phyloP scores from a whole-genome alignment of 2,797 vertebrate genomes.

The Enteromius afrohamiltoni region DNA sequence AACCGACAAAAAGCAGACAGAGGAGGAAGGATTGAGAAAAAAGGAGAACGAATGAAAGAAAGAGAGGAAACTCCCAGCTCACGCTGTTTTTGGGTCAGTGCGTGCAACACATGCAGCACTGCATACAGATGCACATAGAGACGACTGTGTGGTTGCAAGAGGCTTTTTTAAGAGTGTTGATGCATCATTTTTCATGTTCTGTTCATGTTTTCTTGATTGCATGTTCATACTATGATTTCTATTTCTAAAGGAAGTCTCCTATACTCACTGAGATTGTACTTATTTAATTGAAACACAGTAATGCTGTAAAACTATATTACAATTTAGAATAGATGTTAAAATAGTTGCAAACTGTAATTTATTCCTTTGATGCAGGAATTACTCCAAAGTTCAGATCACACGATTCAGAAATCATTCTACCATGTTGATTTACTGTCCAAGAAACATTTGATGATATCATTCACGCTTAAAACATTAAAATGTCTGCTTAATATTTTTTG shows the following conservation, averaged over 20 bases:
- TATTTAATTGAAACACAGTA: background rate
- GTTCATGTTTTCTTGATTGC: too few relatives aligned
- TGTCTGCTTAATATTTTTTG: background rate
- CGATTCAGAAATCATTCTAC: background rate
- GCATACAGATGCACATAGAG: slow-evolving; percentile 1
- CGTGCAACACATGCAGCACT: background rate
- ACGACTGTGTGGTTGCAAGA: background rate
- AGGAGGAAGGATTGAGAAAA: slow-evolving; percentile 9
- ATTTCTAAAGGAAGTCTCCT: background rate
- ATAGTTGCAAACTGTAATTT: background rate
- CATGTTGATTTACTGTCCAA: background rate
- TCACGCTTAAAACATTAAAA: background rate
- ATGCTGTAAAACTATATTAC: background rate
- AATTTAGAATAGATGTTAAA: background rate
- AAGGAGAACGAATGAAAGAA: background rate
- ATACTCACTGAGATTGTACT: background rate
- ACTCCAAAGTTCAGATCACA: background rate
- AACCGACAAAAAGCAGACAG: background rate
- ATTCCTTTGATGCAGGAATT: background rate
- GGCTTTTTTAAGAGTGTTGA: background rate
- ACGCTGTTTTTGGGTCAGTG: slow-evolving; percentile 41
- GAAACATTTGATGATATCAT: background rate
- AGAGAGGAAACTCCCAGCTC: slow-evolving; percentile 3
- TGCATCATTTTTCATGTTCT: background rate
- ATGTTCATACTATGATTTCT: background rate